A percentile compares a stretch with the other conserved stretches of the same genome.
Evolutionary conservation across 2,888 invertebrate genomes (phyloP).

Genomic region (Taenaris catops): DNA sequence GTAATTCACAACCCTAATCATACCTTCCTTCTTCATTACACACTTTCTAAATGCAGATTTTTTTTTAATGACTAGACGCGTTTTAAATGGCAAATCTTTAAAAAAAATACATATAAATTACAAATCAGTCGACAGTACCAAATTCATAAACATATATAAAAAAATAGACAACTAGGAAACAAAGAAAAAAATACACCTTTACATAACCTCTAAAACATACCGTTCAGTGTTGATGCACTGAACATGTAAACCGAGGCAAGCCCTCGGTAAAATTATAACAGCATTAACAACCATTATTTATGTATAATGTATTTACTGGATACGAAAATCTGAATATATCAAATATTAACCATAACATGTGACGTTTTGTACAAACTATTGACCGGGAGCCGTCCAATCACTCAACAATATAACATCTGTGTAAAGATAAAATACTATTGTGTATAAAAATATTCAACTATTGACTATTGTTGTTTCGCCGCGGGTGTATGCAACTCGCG

Average conservation of each 20-base stretch:
- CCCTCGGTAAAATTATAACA: constrained; percentile 32
- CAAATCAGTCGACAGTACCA: constrained; percentile 24
- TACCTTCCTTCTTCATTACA: constrained; percentile 42
- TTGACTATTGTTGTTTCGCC: constrained; percentile 50
- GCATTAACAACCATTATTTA: constrained; percentile 34
- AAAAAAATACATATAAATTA: constrained; percentile 28
- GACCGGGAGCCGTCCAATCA: constrained; percentile 76
- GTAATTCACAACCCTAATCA: constrained; percentile 75
- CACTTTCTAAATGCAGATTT: constrained; percentile 52
- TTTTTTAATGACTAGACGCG: constrained; percentile 35
- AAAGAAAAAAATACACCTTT: constrained; percentile 28
- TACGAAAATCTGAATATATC: constrained; percentile 49
- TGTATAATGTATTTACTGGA: constrained; percentile 31
- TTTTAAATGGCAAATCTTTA: constrained; percentile 59
- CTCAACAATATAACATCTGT: constrained; percentile 72
- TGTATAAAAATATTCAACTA: constrained; percentile 78
- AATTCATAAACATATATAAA: constrained; percentile 19
- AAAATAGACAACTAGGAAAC: constrained; percentile 17
- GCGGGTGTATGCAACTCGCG: constrained; percentile 42
- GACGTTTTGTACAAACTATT: constrained; percentile 53
- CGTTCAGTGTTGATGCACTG: background rate
- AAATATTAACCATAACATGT: constrained; percentile 32
- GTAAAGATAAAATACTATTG: constrained; percentile 77
- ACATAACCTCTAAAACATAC: constrained; percentile 30
- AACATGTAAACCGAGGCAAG: constrained; percentile 41